Percentiles rank a stretch among this genome's conserved stretches.
phyloP scores from a whole-genome alignment of 2,113 vertebrate genomes.

The Pavo muticus region DNA sequence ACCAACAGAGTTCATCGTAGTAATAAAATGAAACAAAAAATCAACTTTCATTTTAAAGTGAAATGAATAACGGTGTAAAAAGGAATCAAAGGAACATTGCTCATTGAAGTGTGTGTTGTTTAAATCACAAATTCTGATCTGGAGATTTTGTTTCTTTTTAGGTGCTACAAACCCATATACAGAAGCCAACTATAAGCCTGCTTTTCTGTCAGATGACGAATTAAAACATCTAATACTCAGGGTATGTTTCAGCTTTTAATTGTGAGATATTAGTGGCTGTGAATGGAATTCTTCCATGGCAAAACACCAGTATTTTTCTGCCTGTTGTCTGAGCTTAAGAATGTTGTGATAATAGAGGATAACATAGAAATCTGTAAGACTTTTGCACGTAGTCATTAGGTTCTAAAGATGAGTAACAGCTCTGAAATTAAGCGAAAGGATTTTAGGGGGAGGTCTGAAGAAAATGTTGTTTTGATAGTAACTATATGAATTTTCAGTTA shows the following conservation, averaged over 20 bases:
- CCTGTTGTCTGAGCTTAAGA: neutral
- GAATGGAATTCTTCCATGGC: neutral
- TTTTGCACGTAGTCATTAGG: neutral
- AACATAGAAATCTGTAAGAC: neutral
- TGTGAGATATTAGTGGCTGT: neutral
- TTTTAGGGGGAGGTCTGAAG: neutral
- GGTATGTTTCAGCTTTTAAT: conserved; percentile 80
- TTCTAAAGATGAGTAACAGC: neutral
- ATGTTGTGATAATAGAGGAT: neutral
- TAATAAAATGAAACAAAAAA: neutral
- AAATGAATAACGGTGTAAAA: neutral
- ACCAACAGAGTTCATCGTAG: neutral
- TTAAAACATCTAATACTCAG: conserved; percentile 97
- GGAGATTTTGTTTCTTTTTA: conserved; percentile 58
- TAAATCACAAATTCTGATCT: neutral
- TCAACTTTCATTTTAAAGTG: neutral
- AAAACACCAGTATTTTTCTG: neutral
- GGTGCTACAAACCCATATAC: conserved; percentile 97
- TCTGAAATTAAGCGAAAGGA: neutral
- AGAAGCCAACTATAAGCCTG: conserved; percentile 98
- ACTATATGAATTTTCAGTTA: neutral
- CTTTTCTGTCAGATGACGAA: conserved; percentile 97
- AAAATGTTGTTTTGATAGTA: neutral
- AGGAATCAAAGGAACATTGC: neutral
- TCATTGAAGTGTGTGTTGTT: neutral